phyloP scores from a whole-genome alignment of 2,113 vertebrate species.

The Daboia siamensis region DNA sequence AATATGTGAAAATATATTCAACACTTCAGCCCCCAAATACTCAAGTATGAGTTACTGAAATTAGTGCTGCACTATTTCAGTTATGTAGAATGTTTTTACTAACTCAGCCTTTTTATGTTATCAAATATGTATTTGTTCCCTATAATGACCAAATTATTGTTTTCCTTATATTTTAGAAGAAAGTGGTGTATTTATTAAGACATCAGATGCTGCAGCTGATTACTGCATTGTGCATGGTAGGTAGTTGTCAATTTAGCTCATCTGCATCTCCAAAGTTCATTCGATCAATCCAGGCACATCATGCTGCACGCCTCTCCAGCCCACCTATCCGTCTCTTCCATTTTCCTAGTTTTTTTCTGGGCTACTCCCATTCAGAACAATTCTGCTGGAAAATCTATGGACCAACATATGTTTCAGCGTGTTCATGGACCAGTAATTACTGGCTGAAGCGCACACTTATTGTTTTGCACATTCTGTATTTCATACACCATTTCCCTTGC shows the following conservation, averaged over 20 bases:
- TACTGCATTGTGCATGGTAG: slow-evolving; percentile 60
- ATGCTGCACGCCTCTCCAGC: neutral
- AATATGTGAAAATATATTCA: neutral
- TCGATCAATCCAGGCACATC: neutral
- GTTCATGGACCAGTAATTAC: neutral
- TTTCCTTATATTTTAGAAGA: slow-evolving; percentile 79
- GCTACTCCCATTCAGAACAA: neutral
- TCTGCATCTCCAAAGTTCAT: neutral
- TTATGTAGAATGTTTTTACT: neutral
- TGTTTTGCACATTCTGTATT: neutral
- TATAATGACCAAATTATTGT: slow-evolving; percentile 6
- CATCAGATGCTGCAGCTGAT: slow-evolving; percentile 68
- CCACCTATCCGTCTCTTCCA: neutral
- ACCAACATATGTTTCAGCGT: neutral
- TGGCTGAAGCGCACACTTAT: neutral
- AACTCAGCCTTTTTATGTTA: neutral
- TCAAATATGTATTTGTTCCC: neutral
- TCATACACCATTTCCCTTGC: neutral
- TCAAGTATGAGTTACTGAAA: neutral
- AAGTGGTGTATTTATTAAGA: slow-evolving; percentile 85
- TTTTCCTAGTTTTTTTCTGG: neutral
- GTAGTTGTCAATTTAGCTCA: slow-evolving; percentile 21
- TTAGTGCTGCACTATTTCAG: neutral
- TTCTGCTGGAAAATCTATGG: neutral
- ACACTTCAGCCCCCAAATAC: neutral